Evolutionary conservation across 2,797 vertebrate species (phyloP).

Genomic region (Nothura maculosa): DNA sequence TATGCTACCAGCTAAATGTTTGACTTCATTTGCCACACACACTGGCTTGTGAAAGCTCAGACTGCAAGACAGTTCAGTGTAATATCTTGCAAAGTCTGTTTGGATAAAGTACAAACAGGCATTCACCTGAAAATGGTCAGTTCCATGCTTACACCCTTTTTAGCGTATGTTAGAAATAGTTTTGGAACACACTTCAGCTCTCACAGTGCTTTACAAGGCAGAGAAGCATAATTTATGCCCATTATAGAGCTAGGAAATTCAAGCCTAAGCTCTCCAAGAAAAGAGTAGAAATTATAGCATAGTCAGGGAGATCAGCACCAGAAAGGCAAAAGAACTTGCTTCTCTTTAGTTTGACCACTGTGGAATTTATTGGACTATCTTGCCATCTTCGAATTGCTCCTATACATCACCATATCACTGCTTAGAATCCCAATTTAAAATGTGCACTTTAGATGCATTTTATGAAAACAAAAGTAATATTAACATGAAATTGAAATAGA

Average conservation of each 20-base stretch:
- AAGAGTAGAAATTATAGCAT: neutral
- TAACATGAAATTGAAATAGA: slow-evolving; percentile 14
- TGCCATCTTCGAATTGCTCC: neutral
- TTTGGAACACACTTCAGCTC: neutral
- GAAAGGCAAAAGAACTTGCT: neutral
- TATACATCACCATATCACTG: neutral
- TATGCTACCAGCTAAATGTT: neutral
- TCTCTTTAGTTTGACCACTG: neutral
- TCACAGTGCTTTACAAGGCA: neutral
- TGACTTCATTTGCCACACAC: neutral
- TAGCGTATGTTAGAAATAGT: accelerated
- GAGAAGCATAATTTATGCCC: neutral
- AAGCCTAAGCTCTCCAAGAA: neutral
- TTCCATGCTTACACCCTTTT: neutral
- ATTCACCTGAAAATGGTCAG: neutral
- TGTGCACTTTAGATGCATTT: neutral
- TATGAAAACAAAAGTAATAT: neutral
- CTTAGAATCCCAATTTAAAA: neutral
- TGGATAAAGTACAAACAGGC: neutral
- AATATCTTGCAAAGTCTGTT: neutral
- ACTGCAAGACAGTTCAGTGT: neutral
- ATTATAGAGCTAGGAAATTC: neutral
- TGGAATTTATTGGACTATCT: neutral
- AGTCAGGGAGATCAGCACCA: neutral
- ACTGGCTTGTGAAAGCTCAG: neutral